These are phyloP conservation scores for Hypomecis atomaria DNA, from an alignment of 2,888 invertebrate genomes.

Conservation along the genomic window DNA sequence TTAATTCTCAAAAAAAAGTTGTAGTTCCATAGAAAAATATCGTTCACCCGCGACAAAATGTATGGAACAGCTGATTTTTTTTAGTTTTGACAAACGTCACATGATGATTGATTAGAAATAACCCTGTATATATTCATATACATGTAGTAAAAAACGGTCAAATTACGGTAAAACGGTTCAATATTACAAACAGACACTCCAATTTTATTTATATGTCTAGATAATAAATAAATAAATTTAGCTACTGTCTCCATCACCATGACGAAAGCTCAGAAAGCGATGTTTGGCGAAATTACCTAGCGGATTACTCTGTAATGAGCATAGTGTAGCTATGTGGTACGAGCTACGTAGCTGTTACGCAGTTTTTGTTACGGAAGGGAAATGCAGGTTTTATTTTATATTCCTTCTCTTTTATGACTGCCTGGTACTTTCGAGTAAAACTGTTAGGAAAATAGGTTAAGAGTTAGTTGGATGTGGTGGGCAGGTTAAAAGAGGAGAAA, in stretches of 20 bases:
- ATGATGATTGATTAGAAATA: no score
- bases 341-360: slow-evolving; percentile 14
- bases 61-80: no score
- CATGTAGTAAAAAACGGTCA: no score
- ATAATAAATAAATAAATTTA: background rate
- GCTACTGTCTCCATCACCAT: slow-evolving; percentile 5
- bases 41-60: no score
- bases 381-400: slow-evolving; percentile 31
- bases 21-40: no score
- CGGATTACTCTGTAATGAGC: slow-evolving; percentile 26
- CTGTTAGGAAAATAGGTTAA: slow-evolving; percentile 7
- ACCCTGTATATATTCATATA: no score
- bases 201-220: no score
- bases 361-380: slow-evolving; percentile 27
- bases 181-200: no score
- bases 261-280: slow-evolving; percentile 11
- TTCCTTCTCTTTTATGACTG: slow-evolving; percentile 32
- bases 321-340: slow-evolving; percentile 12
- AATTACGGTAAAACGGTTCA: no score
- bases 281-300: slow-evolving; percentile 23
- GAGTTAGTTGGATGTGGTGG: background rate
- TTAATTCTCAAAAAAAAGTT: no score
- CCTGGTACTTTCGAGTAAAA: slow-evolving; percentile 35
- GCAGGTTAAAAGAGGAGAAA: no score
- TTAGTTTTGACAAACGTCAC: no score